Conservation (phyloP, 2,797 vertebrate genomes). For the Pogonophryne albipinna region DNA sequence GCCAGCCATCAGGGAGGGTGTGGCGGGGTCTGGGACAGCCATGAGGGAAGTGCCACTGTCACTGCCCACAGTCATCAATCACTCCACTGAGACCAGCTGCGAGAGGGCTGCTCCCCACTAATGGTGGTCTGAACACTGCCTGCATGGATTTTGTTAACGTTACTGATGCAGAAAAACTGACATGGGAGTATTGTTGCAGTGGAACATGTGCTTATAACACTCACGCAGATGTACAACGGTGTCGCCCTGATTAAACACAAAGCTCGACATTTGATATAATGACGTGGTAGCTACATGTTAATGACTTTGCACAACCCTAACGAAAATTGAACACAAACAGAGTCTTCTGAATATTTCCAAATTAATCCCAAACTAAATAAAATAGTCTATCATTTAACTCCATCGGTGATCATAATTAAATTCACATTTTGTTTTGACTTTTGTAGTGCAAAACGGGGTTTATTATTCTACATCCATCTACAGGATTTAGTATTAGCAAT, state of each 20-base stretch:
- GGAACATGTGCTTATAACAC: slow-evolving; percentile 12
- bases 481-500: fast-evolving
- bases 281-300: background rate
- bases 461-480: background rate
- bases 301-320: slow-evolving; percentile 1
- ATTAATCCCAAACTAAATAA: background rate
- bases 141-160: background rate
- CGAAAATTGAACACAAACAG: background rate
- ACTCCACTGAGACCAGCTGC: slow-evolving; percentile 41
- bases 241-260: background rate
- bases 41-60: slow-evolving; percentile 57
- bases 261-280: background rate
- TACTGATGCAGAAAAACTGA: background rate
- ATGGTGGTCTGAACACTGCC: slow-evolving; percentile 9
- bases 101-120: background rate
- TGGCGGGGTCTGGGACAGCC: slow-evolving; percentile 64
- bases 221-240: background rate
- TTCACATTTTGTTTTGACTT: slow-evolving; percentile 11
- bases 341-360: background rate
- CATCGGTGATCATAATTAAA: background rate
- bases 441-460: background rate
- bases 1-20: slow-evolving; percentile 75
- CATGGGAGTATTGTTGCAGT: no score
- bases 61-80: slow-evolving; percentile 47
- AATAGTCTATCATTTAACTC: background rate